Evolutionary conservation across 2,113 vertebrate genomes (phyloP), one percentile per base, ranked within the genome.

Genomic region (Silurus asotus): DNA sequence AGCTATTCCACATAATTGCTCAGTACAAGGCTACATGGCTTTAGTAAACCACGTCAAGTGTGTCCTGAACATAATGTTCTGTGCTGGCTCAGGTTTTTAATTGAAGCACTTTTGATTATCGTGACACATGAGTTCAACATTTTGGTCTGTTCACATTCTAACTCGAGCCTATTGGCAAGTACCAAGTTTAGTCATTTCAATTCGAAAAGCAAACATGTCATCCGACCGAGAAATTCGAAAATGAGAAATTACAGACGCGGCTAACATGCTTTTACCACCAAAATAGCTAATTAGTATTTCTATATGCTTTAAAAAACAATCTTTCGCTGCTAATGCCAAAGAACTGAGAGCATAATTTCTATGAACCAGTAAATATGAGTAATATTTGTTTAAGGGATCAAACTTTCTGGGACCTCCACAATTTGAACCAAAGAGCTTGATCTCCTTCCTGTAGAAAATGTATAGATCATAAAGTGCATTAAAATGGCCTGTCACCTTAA

Each of bases 391-490:
- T 81, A 10, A 61, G 28, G 53, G 62, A 85, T 72, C 76, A 61
- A 81, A 62, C n/a, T 81, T 48, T 51, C 51, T 61, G 55, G 74
- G 58, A n/a, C 55, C 55, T 11, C 77, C 55, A 80, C 23, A 48
- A 79, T 51, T 78, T 85, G 6, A 75, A 77, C 77, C 58, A 53
- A 64, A 45, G 65, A 86, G 7, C 62, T 37, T 78, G 72, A 81
- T 77, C 64, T 87, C 20, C 77, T 53, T 84, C 53, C 80, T 86
- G 55, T 84, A 77, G 65, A 80, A 62, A 69, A 69, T 86, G 70
- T 78, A 64, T 72, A 75, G 81, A 83, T 87, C 70, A 72, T 89
- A 88, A 89, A 88, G 89, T 89, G 86, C 87, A 84, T 88, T 80
- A 88, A 70, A 76, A 64, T 75, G 76, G 84, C 77, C 81, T 74